Conservation (phyloP, 2,113 vertebrate species). For the Theristicus caerulescens region DNA sequence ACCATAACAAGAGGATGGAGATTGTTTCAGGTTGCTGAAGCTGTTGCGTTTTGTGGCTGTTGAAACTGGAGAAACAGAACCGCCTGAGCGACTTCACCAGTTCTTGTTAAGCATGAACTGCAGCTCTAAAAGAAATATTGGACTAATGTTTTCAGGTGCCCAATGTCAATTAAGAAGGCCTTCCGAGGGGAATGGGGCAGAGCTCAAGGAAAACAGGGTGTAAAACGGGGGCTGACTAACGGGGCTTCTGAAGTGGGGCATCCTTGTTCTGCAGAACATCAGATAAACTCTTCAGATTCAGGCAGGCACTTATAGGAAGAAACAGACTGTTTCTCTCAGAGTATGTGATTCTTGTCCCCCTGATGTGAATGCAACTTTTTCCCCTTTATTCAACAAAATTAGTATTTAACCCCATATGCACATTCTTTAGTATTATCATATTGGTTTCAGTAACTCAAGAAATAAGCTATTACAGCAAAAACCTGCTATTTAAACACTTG, state of each 20-base stretch:
- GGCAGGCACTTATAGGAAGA: neutral
- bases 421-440: neutral
- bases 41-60: neutral
- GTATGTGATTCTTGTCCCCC: neutral
- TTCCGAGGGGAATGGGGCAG: neutral
- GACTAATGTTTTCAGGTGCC: neutral
- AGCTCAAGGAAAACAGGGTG: neutral
- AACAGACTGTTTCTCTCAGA: neutral
- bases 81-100: neutral
- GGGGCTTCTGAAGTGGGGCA: neutral
- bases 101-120: neutral
- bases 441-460: neutral
- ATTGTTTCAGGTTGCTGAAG: neutral
- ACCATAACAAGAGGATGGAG: neutral
- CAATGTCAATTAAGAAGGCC: neutral
- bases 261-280: neutral
- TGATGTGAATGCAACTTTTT: neutral
- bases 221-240: neutral
- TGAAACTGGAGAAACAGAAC: slow-evolving; percentile 1
- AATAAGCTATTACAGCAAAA: neutral
- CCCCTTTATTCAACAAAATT: neutral
- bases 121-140: neutral
- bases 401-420: neutral
- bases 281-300: neutral
- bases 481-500: neutral